Evolutionary conservation across 1,140 invertebrate species (phyloP).

Genomic region (Lepidurus couesii): DNA sequence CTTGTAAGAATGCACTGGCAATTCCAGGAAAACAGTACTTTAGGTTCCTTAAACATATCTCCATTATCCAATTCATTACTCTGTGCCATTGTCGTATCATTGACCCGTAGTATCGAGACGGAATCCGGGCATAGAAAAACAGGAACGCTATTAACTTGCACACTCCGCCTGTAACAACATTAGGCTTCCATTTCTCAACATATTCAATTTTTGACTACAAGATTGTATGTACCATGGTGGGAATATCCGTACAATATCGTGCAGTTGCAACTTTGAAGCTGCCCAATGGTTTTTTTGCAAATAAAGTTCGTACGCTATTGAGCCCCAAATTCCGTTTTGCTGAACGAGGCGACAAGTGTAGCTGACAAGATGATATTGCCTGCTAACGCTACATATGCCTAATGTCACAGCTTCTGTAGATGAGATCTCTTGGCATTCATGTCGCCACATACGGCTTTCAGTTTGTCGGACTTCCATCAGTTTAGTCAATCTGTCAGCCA

Average conservation of each 20-base stretch:
- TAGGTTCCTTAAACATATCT: neutral
- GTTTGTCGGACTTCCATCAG: slow-evolving; percentile 2
- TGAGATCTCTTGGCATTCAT: neutral
- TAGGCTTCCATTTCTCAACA: neutral
- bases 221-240: neutral
- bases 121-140: neutral
- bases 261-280: neutral
- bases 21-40: neutral
- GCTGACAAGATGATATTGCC: neutral
- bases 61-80: neutral
- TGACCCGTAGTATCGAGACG: neutral
- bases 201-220: neutral
- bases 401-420: neutral
- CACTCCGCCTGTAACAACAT: neutral
- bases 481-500: slow-evolving; percentile 21
- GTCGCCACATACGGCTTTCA: slow-evolving; percentile 22
- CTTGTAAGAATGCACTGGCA: neutral
- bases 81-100: neutral
- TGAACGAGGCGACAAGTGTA: neutral
- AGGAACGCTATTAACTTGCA: neutral
- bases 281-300: neutral
- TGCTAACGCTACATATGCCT: neutral
- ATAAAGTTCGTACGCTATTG: neutral
- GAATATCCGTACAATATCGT: neutral
- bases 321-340: neutral